Base-by-base conservation (phyloP, 2,888 invertebrate species). In the Oscheius sp. region DNA sequence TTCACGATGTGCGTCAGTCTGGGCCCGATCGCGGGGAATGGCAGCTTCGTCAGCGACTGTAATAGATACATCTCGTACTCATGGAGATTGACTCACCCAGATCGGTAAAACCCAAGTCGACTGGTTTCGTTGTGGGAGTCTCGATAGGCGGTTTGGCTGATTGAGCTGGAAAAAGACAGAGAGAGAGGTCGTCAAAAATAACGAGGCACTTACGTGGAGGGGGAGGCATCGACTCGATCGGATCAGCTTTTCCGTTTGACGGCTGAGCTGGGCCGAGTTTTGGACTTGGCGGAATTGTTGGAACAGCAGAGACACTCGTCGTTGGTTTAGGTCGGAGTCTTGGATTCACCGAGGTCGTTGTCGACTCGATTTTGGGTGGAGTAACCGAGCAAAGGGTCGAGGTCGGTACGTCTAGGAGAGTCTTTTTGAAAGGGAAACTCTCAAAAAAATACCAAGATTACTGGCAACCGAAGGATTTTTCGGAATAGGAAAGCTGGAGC, bases 311-410 rank as follows among this genome's bases (percentile, higher is more conserved):
- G 20, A 69, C 31, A 31, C 69, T 69, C 15, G 34, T 64, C n/a
- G 73, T 72, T 12, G 84, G 80, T 69, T 85, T 85, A 8, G 85
- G 85, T 25, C 86, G 74, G n/a, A 85, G 77, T 8, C 85, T 75
- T 2, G 85, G 86, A 69, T 84, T 84, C 29, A 86, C 85, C 3
- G 84, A 83, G 4, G 86, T 86, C 2, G 83, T 79, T 12, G 68
- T 63, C 5, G 68, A 37, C 33, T 68, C 68, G 6, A 61, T 25
- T 27, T 61, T 61, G 12, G 17, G 39, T 5, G 61, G 61, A 29
- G 61, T 29, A 15, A 61, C 45, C n/a, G 61, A 61, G n/a, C 61
- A 61, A 6, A 61, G 42, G 1, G 61, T 45, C 17, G 55, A 23
- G 6, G 37, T 37, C 17, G 61, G 61, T n/a, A 45, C 45, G 20